Evolutionary conservation across 2,797 vertebrate genomes (phyloP), one percentile per base, ranked within the genome.

Genomic region (Melanotaenia parkinsoni): DNA sequence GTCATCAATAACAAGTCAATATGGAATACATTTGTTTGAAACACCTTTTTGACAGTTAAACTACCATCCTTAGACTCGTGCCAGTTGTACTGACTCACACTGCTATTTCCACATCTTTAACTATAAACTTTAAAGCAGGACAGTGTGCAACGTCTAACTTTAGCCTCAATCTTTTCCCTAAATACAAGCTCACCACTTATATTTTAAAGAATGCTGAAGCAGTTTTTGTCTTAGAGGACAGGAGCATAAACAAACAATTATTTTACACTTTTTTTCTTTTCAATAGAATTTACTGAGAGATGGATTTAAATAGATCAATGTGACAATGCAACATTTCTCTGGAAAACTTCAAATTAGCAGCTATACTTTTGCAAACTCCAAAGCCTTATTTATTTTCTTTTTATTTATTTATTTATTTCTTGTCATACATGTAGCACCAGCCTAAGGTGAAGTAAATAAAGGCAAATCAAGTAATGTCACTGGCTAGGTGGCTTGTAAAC

Each of bases 141-240:
- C 18, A 60, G 45, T 53, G 80, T 79, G 59, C 71, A n/a, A 68
- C 47, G 28, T 72, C 63, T 38, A 38, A 38, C 45, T 60, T 37
- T 32, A 62, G 50, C 45, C 16, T 51, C 24, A 26, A 43, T 58
- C 28, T 8, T n/a, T 51, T 50, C 60, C 54, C 26, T 4, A 50
- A 5, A 37, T 24, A 65, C 61, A 77, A 69, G 35, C 40, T 43
- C 26, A 68, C 16, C 16, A 9, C 61, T 80, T 71, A 40, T 38
- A 22, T 68, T 64, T 50, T 61, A 45, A 58, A 67, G 22, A 78
- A 77, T 59, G 61, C 45, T 63, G 12, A 8, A 35, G 61, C 50
- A 72, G 70, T 73, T 73, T 70, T 65, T 80, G 53, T 10, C 53
- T 24, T 11, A 58, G 20, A 58, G 61, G 33, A 74, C 28, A 54